Percentiles rank a stretch among this genome's conserved stretches.
Evolutionary conservation across 2,888 invertebrate genomes (phyloP).

Genomic region (Drosophila pegasa): DNA sequence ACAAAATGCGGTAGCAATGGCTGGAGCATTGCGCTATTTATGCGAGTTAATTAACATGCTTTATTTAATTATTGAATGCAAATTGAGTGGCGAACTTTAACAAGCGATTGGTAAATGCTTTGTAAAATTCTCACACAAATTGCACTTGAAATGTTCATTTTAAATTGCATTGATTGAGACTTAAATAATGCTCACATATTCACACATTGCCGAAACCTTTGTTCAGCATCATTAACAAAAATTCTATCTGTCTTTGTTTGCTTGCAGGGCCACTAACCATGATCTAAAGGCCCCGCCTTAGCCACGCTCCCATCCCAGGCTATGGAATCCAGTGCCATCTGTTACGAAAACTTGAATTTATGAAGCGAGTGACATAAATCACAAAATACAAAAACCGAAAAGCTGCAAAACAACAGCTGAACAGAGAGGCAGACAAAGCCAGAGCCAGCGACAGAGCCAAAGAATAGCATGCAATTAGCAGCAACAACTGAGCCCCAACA

Average conservation of each 20-base stretch:
- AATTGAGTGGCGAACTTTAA: constrained; percentile 32
- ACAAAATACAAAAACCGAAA: constrained; percentile 26
- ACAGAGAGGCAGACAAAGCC: neutral
- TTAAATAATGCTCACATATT: neutral
- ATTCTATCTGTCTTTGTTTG: constrained; percentile 1
- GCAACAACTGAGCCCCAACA: constrained; percentile 49
- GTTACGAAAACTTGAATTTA: constrained; percentile 52
- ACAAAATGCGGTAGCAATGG: constrained; percentile 6
- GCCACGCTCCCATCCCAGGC: constrained; percentile 23
- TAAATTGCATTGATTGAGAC: neutral
- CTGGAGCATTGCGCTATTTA: constrained; percentile 31
- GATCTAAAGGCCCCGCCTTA: constrained; percentile 27
- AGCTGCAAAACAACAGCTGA: constrained; percentile 13
- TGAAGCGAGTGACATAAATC: constrained; percentile 59
- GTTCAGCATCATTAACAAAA: constrained; percentile 8
- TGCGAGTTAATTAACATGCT: constrained; percentile 43
- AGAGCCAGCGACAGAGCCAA: constrained; percentile 12
- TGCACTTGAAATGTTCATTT: constrained; percentile 1
- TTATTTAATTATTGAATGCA: constrained; percentile 38
- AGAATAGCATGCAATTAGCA: constrained; percentile 46
- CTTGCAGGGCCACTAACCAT: constrained; percentile 32
- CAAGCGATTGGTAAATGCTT: constrained; percentile 14
- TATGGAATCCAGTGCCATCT: constrained; percentile 40
- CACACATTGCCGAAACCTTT: neutral
- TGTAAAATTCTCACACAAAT: neutral